Conservation (phyloP, 1,140 invertebrate genomes). For the Trichonephila inaurata region DNA sequence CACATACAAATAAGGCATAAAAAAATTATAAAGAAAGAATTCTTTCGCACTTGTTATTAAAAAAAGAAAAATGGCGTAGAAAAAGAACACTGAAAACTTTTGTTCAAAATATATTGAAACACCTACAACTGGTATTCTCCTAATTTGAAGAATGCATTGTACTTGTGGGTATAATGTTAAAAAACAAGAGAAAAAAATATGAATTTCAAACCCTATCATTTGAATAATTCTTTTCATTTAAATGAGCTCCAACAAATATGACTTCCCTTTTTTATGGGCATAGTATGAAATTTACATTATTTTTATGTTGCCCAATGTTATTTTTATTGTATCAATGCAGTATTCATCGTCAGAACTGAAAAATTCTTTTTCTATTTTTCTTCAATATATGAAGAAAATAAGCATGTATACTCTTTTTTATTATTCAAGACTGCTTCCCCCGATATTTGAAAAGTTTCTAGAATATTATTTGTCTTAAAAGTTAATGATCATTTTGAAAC, state of each 20-base stretch:
- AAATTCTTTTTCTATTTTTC: background rate
- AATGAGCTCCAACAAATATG: background rate
- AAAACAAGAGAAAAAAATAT: background rate
- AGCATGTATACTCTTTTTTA: background rate
- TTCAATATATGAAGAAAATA: background rate
- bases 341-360: background rate
- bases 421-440: background rate
- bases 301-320: background rate
- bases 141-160: constrained; percentile 1
- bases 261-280: background rate
- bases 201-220: background rate
- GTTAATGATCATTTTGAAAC: too few species aligned
- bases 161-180: background rate
- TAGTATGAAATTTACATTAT: background rate
- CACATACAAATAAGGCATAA: background rate
- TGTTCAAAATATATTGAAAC: background rate
- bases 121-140: background rate
- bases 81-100: background rate
- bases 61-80: background rate
- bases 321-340: background rate
- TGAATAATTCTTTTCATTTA: constrained; percentile 3
- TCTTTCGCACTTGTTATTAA: background rate
- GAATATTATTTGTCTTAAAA: too few species aligned
- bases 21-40: background rate
- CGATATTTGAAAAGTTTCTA: background rate